A percentile compares a stretch with the other conserved stretches of the same genome.
These are phyloP conservation scores for Alethe diademata DNA, from an alignment of 2,113 vertebrate species.

Conservation along the genomic window DNA sequence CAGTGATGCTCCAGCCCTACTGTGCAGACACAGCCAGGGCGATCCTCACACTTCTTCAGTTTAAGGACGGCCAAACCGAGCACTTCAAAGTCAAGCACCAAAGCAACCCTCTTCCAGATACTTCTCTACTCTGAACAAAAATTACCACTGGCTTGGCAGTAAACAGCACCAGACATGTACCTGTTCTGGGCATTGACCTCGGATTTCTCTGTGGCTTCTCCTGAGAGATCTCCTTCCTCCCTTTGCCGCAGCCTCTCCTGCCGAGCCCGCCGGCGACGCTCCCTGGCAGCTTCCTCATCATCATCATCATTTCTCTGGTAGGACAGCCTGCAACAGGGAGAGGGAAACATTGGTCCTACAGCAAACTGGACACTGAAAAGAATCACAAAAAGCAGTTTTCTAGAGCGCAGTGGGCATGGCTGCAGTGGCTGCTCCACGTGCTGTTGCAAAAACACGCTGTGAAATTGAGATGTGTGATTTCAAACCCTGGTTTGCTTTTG, in stretches of 20 bases:
- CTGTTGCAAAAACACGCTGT: background rate
- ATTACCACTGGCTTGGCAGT: background rate
- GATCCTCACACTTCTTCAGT: background rate
- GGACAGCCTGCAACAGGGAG: conserved; percentile 75
- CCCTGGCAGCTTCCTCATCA: conserved; percentile 92
- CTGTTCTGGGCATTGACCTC: conserved; percentile 88
- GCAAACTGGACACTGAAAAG: background rate
- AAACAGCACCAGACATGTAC: conserved; percentile 59
- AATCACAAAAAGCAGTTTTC: background rate
- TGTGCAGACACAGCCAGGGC: background rate
- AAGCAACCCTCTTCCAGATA: background rate
- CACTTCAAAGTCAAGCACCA: background rate
- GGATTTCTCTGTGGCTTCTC: conserved; percentile 73
- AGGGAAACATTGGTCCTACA: background rate
- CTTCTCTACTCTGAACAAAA: background rate
- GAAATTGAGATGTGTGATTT: background rate
- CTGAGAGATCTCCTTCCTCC: conserved; percentile 80
- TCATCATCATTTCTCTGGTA: conserved; percentile 86
- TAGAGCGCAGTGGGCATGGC: background rate
- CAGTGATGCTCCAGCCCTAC: background rate
- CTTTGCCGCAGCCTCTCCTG: conserved; percentile 87
- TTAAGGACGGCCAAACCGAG: background rate
- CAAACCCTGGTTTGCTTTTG: background rate
- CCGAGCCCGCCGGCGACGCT: conserved; percentile 90
- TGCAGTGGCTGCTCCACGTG: background rate